Base-by-base conservation (phyloP, 2,797 vertebrate genomes). In the Hephaestus fuliginosus region DNA sequence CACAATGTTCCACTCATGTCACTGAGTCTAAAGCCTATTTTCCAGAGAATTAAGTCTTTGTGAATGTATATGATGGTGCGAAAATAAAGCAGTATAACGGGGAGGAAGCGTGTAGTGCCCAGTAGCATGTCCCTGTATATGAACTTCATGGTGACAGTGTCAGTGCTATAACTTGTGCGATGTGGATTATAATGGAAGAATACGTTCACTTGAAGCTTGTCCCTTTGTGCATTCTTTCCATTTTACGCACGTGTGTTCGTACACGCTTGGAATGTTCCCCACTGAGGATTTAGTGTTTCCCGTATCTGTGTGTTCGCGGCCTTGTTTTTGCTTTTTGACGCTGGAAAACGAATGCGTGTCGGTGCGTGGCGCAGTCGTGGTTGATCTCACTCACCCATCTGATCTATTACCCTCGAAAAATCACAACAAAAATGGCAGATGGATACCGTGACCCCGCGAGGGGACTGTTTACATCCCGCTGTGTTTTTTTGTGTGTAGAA, bases 261-360 rank as follows among this genome's bases (percentile, higher is more conserved):
- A 94, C 89, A 89, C 78, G 92, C 82, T 87, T 62, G 82, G 89
- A 92, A 91, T 93, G 89, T 84, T 88, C 81, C 71, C 76, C 43
- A 64, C 72, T 76, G 56, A 82, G 56, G 57, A 81, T 81, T 61
- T 72, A 67, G 44, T 64, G 53, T 86, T 82, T 69, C 71, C 49
- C 72, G 66, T 60, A 65, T 87, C 48, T 52, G 39, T 81, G 76
- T 80, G n/a, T 71, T 76, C 71, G 39, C 44, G 48, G 61, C 25
- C 6, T 33, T 33, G 30, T 33, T 33, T 33, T 33, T 33, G 25
- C 25, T 33, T 33, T 60, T 60, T 53, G 39, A 53, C 76, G 3
- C 52, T 60, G 55, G 46, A 81, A 65, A 68, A 7, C 51, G 30
- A 71, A 74, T 74, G 70, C 51, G 64, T 57, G 53, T 72, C 43